A percentile compares a stretch with the other conserved stretches of the same genome.
Evolutionary conservation across 2,113 vertebrate genomes (phyloP).

Genomic region (Etheostoma spectabile): DNA sequence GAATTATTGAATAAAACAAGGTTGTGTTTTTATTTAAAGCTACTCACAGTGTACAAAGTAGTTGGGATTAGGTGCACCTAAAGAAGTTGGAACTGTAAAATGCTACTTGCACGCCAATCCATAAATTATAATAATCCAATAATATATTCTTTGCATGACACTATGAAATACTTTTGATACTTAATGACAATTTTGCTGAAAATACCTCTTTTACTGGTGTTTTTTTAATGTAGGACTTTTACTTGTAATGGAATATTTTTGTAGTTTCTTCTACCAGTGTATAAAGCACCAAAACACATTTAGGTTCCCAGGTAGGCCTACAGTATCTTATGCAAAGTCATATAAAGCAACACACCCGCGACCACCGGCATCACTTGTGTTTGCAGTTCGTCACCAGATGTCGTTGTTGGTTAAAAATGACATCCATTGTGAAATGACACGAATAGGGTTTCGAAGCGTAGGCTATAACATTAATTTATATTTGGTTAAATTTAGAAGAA

Average conservation of each 20-base stretch:
- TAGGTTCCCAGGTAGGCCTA: background rate
- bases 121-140: background rate
- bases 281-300: background rate
- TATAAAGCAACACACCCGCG: background rate
- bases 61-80: background rate
- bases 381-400: constrained; percentile 70
- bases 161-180: background rate
- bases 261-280: background rate
- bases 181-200: background rate
- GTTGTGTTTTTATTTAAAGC: constrained; percentile 23
- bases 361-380: background rate
- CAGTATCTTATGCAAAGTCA: background rate
- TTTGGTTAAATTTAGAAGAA: constrained; percentile 32
- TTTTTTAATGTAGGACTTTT: background rate
- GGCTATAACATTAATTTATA: constrained; percentile 1
- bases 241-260: background rate
- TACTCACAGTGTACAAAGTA: background rate
- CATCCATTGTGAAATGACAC: constrained; percentile 47
- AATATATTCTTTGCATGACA: background rate
- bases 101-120: background rate
- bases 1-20: background rate
- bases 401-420: constrained; percentile 56
- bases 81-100: background rate
- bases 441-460: constrained; percentile 32
- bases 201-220: background rate